Evolutionary conservation across 2,113 vertebrate species (phyloP).

Genomic region (Sphaerodactylus townsendi): DNA sequence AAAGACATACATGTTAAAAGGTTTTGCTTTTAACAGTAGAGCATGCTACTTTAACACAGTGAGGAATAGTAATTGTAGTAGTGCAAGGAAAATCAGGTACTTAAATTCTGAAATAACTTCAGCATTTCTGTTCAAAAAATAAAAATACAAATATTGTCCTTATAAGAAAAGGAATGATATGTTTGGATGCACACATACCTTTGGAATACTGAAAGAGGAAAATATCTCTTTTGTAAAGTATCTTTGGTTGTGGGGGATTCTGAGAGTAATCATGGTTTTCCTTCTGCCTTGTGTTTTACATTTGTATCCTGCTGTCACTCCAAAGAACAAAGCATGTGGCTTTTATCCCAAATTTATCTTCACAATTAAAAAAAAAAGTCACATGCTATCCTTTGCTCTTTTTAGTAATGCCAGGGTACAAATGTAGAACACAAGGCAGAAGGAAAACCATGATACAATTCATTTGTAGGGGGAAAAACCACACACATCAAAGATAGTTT

Average conservation of each 20-base stretch:
- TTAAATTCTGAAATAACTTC: not conserved
- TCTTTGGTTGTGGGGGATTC: no score
- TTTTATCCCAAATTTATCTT: not conserved
- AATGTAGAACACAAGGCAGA: not conserved
- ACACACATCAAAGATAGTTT: not conserved
- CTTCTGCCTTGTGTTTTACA: not conserved
- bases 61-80: not conserved
- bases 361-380: not conserved
- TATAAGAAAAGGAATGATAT: not conserved
- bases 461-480: not conserved
- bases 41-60: not conserved
- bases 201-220: not conserved
- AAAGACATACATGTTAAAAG: not conserved
- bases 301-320: not conserved
- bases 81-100: not conserved
- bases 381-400: not conserved
- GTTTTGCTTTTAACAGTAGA: not conserved
- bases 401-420: not conserved
- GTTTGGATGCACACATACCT: not conserved
- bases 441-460: not conserved
- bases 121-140: not conserved
- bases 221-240: not conserved
- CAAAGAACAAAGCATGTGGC: not conserved
- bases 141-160: not conserved
- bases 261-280: not conserved